These are phyloP conservation scores for Acleris literana DNA, from an alignment of 2,888 invertebrate species.

Conservation along the genomic window DNA sequence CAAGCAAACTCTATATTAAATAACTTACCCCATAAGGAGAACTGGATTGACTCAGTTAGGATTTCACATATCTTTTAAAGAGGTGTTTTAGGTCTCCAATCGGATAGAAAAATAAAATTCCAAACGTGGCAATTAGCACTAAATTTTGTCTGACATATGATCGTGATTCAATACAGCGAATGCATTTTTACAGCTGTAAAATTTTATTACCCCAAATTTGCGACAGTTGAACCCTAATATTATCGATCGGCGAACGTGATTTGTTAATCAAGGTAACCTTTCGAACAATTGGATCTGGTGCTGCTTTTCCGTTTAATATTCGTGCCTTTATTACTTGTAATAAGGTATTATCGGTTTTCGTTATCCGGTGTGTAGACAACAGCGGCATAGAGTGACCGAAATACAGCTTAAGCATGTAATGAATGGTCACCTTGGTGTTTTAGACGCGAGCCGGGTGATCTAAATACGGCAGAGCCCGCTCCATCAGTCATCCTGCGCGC, in stretches of 20 bases:
- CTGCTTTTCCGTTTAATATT: slow-evolving; percentile 42
- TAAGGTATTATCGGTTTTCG: slow-evolving; percentile 47
- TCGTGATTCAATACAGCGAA: slow-evolving; percentile 37
- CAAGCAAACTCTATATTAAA: slow-evolving; percentile 15
- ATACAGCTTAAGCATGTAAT: neutral
- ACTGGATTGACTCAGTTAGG: slow-evolving; percentile 23
- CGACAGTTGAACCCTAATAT: slow-evolving; percentile 57
- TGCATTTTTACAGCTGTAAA: slow-evolving; percentile 62
- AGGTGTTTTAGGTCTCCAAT: slow-evolving; percentile 17
- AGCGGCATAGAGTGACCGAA: slow-evolving; percentile 12
- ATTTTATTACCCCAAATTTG: slow-evolving; percentile 73
- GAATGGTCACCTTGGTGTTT: slow-evolving; percentile 30
- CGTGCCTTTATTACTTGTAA: slow-evolving; percentile 56
- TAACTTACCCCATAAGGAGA: slow-evolving; percentile 17
- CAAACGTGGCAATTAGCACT: slow-evolving; percentile 21
- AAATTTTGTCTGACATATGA: slow-evolving; percentile 30
- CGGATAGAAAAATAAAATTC: slow-evolving; percentile 14
- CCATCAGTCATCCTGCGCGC: slow-evolving; percentile 50
- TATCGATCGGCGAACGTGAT: slow-evolving; percentile 53
- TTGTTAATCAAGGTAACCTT: slow-evolving; percentile 51
- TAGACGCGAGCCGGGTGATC: slow-evolving; percentile 40
- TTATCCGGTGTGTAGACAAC: slow-evolving; percentile 8
- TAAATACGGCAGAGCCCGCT: slow-evolving; percentile 44
- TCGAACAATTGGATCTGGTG: slow-evolving; percentile 42
- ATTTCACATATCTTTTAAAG: slow-evolving; percentile 11